Percentiles rank a stretch among this genome's conserved stretches.
These are phyloP conservation scores for Acleris literana DNA, from an alignment of 2,888 invertebrate species.

Conservation along the genomic window DNA sequence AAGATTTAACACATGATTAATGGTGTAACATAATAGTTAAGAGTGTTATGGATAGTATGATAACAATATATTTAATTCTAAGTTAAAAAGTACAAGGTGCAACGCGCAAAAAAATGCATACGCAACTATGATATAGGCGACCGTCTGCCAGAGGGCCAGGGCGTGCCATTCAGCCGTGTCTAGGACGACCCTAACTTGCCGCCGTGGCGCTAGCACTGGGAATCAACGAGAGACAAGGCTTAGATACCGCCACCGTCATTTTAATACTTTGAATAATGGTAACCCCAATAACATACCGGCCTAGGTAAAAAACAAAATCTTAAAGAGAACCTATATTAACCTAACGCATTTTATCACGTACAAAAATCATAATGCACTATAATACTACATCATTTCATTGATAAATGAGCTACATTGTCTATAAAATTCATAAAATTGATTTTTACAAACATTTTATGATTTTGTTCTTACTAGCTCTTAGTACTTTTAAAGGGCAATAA, in stretches of 20 bases:
- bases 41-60: slow-evolving; percentile 26
- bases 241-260: slow-evolving; percentile 2
- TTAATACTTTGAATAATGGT: slow-evolving; percentile 26
- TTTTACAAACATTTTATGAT: slow-evolving; percentile 19
- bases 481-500: slow-evolving; percentile 4
- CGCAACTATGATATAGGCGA: slow-evolving; percentile 19
- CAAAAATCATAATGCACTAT: slow-evolving; percentile 12
- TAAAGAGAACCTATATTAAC: slow-evolving; percentile 16
- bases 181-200: not conserved
- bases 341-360: slow-evolving; percentile 11
- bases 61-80: slow-evolving; percentile 31
- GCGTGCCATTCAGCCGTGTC: not conserved
- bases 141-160: slow-evolving; percentile 21
- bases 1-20: slow-evolving; percentile 31
- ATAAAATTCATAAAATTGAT: slow-evolving; percentile 8
- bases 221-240: not conserved
- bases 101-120: slow-evolving; percentile 7
- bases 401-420: slow-evolving; percentile 1
- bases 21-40: slow-evolving; percentile 28
- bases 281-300: slow-evolving; percentile 5
- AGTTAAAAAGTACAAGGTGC: slow-evolving; percentile 19
- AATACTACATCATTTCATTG: slow-evolving; percentile 21
- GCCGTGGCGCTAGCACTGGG: slow-evolving; percentile 20
- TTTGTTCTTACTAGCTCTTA: slow-evolving; percentile 10
- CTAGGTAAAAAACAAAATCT: slow-evolving; percentile 1